Percentiles rank a stretch among this genome's conserved stretches.
These are phyloP conservation scores for Diarsia rubi DNA, from an alignment of 2,888 invertebrate species.

Conservation along the genomic window DNA sequence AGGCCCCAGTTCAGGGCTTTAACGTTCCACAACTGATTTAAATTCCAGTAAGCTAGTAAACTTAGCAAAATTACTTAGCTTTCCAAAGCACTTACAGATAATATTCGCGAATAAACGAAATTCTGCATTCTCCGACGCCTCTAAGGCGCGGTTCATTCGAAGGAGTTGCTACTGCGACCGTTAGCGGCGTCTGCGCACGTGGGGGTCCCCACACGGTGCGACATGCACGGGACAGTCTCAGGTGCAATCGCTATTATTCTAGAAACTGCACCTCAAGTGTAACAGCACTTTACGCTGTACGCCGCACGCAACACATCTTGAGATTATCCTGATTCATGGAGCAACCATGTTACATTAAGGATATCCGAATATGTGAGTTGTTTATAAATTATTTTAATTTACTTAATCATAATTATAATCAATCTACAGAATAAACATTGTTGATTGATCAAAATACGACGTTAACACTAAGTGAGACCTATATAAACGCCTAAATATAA, in stretches of 20 bases:
- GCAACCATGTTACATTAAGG: slow-evolving; percentile 44
- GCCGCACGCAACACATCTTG: slow-evolving; percentile 28
- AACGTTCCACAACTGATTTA: not conserved
- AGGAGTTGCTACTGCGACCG: slow-evolving; percentile 45
- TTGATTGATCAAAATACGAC: too few relatives aligned
- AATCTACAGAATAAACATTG: not conserved
- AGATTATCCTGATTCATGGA: slow-evolving; percentile 50
- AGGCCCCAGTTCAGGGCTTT: not conserved
- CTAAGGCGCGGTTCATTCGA: slow-evolving; percentile 2
- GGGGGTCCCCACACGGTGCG: slow-evolving; percentile 65
- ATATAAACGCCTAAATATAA: not conserved
- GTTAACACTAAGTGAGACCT: too few relatives aligned
- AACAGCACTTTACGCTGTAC: slow-evolving; percentile 59
- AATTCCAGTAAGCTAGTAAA: not conserved
- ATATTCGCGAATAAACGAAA: not conserved
- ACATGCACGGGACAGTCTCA: slow-evolving; percentile 55
- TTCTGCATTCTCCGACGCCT: not conserved
- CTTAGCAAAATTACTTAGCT: not conserved
- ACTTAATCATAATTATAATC: not conserved
- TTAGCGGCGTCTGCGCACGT: slow-evolving; percentile 57
- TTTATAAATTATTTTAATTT: slow-evolving; percentile 7
- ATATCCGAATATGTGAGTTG: slow-evolving; percentile 62
- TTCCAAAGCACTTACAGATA: not conserved
- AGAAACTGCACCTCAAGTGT: slow-evolving; percentile 63
- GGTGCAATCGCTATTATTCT: slow-evolving; percentile 62